Base-by-base conservation (phyloP, 2,888 invertebrate species). In the Sesia apiformis region DNA sequence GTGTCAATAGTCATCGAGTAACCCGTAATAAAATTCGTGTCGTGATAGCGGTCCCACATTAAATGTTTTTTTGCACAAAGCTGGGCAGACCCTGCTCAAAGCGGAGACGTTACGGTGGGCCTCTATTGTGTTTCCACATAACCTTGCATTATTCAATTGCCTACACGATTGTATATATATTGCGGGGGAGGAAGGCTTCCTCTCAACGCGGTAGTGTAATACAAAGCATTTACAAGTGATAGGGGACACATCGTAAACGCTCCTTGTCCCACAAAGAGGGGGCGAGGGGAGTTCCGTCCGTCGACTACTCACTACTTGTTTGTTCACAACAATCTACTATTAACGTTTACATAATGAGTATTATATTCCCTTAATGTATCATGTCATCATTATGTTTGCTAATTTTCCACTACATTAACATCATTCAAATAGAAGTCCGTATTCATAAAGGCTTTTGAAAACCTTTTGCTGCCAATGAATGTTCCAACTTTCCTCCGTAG, bases 81-180 rank as follows among this genome's bases (percentile, higher is more conserved):
- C 61, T 57, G 56, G 49, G 38, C 51, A 42, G 23, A 51, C 55
- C 69, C 65, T 65, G 66, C 67, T 69, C 70, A 70, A 69, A 65
- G 61, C 60, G 60, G 58, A 58, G 54, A 56, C 55, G 57, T 60
- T 57, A 61, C 56, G 53, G 57, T 56, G 51, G 53, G 62, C 62
- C 61, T 59, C 67, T 57, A 73, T 73, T 74, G 70, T 75, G 70
- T 68, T 69, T 69, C 67, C 63, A 64, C 64, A 67, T 61, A 60
- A 61, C 65, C 62, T 63, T 74, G 72, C 72, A 74, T 75, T 76
- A 76, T 76, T 77, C 75, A 76, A 75, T 76, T 71, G 74, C 65
- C 65, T 66, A 67, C 66, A 65, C 63, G 63, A 62, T 70, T 63
- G 62, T 67, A 60, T 66, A 68, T 65, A 61, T 66, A 68, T 65